These are phyloP conservation scores for Nothobranchius furzeri DNA, from an alignment of 2,113 vertebrate species.

Conservation along the genomic window DNA sequence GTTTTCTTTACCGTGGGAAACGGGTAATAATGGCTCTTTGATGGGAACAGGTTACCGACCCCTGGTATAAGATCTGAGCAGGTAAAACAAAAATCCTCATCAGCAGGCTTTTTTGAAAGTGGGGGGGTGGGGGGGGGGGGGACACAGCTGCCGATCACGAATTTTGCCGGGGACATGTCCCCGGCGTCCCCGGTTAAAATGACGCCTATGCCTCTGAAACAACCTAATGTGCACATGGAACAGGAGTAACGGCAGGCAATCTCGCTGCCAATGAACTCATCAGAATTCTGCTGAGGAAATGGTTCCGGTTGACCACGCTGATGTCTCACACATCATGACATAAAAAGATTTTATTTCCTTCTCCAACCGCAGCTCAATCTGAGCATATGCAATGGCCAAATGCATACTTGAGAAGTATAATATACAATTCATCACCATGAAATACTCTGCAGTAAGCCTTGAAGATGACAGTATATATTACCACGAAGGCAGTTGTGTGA, in stretches of 20 bases:
- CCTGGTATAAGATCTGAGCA: too few species aligned
- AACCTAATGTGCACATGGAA: constrained; percentile 15
- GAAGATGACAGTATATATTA: background rate
- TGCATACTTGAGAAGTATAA: constrained; percentile 22
- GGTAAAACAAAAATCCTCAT: too few species aligned
- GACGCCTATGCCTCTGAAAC: constrained; percentile 15
- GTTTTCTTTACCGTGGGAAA: too few species aligned
- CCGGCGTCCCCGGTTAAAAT: too few species aligned
- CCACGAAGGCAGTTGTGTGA: constrained; percentile 9
- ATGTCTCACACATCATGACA: constrained; percentile 47
- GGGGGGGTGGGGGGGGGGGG: too few species aligned
- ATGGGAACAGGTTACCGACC: too few species aligned
- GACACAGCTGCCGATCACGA: too few species aligned
- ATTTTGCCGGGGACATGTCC: too few species aligned
- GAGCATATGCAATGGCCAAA: constrained; percentile 36
- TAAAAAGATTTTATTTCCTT: constrained; percentile 47
- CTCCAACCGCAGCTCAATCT: constrained; percentile 31
- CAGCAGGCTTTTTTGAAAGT: too few species aligned
- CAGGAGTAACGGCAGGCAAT: constrained; percentile 50
- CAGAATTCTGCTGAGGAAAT: constrained; percentile 26
- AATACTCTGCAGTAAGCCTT: constrained; percentile 13
- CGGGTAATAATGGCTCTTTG: too few species aligned
- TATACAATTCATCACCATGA: constrained; percentile 31
- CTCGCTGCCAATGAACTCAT: constrained; percentile 37
- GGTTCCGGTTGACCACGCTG: constrained; percentile 35